These are phyloP conservation scores for Rhizoglyphus robini DNA, from an alignment of 1,140 invertebrate species.

Conservation along the genomic window DNA sequence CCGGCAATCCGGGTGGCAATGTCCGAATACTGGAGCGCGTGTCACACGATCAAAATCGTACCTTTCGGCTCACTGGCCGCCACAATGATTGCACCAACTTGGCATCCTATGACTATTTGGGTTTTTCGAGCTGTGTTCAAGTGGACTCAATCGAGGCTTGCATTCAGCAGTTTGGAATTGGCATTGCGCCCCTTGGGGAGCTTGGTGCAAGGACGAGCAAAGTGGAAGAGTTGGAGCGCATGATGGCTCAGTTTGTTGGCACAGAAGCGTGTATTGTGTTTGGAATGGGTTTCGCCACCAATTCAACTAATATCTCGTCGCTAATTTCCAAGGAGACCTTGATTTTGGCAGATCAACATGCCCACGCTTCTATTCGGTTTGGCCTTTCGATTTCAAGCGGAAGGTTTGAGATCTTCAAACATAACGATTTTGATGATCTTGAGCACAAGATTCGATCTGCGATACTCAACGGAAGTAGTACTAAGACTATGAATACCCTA, in stretches of 20 bases:
- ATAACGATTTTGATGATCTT: conserved; percentile 58
- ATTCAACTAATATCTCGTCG: conserved; percentile 36
- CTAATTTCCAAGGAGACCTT: conserved; percentile 30
- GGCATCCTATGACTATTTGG: conserved; percentile 44
- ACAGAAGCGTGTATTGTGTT: conserved; percentile 87
- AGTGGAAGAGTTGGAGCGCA: conserved; percentile 64
- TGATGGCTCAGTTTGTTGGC: conserved; percentile 74
- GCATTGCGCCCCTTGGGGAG: conserved; percentile 35
- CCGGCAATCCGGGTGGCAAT: conserved; percentile 71
- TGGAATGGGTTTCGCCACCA: conserved; percentile 40
- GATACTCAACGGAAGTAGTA: conserved; percentile 63
- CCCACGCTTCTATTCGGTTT: conserved; percentile 38
- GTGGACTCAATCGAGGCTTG: conserved; percentile 32
- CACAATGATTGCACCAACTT: conserved; percentile 40
- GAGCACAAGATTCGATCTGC: conserved; percentile 54
- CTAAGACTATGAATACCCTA: too few species aligned
- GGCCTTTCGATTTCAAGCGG: conserved; percentile 38
- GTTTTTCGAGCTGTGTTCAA: conserved; percentile 40
- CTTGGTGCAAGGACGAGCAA: conserved; percentile 44
- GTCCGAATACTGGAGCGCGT: conserved; percentile 68
- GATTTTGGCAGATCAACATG: conserved; percentile 40
- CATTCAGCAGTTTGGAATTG: conserved; percentile 34
- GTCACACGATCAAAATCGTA: conserved; percentile 76
- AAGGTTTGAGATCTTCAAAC: conserved; percentile 36
- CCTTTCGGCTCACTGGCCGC: conserved; percentile 32